Evolutionary conservation across 2,888 invertebrate genomes (phyloP).

Genomic region (Heliconius ismenius): DNA sequence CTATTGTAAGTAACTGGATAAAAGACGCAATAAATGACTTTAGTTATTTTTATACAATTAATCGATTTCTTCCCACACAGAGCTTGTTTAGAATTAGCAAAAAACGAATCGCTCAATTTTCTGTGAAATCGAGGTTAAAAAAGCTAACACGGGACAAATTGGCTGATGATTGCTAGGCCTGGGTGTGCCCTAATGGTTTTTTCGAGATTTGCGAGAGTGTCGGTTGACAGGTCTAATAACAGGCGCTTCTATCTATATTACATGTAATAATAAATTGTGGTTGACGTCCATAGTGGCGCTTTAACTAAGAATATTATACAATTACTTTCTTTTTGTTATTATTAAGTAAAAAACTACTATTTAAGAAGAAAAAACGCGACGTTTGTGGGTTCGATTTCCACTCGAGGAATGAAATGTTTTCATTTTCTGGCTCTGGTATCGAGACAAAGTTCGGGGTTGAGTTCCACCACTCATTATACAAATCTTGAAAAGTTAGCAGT

Average conservation of each 20-base stretch:
- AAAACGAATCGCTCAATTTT: constrained; percentile 16
- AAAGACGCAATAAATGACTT: background rate
- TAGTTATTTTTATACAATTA: constrained; percentile 5
- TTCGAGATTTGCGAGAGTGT: too few species aligned
- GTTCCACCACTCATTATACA: background rate
- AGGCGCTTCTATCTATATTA: constrained; percentile 17
- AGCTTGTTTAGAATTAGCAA: constrained; percentile 1
- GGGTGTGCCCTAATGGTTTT: constrained; percentile 36
- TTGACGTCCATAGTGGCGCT: background rate
- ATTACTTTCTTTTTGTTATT: background rate
- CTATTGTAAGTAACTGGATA: background rate
- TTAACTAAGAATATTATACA: background rate
- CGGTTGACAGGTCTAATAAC: constrained; percentile 34
- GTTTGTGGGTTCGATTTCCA: background rate
- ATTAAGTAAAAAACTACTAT: background rate
- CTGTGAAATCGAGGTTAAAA: constrained; percentile 16
- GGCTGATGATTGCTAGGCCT: constrained; percentile 11
- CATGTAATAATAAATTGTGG: constrained; percentile 18
- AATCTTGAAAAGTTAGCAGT: background rate
- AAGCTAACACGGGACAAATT: constrained; percentile 33
- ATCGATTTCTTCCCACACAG: background rate
- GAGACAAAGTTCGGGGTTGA: background rate
- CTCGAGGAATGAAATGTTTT: too few species aligned
- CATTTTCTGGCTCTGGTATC: too few species aligned
- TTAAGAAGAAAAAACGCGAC: background rate